These are phyloP conservation scores for Vulpes ferrilata DNA, from an alignment of 2,113 vertebrate genomes.

Conservation along the genomic window DNA sequence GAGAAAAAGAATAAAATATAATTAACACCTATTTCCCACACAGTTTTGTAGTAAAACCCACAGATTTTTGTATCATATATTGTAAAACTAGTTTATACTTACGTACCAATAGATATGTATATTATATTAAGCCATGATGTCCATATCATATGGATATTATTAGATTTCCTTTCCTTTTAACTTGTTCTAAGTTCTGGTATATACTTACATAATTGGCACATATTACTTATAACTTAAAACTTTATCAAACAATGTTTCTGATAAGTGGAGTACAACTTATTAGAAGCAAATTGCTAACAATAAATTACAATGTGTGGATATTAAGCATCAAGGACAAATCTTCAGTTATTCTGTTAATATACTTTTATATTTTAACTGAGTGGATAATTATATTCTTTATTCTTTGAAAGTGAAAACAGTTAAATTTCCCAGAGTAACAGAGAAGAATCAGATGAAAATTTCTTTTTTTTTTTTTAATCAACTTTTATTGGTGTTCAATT, in stretches of 20 bases:
- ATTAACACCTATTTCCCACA: not conserved
- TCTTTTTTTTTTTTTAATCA: too few species aligned
- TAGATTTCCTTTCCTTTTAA: not conserved
- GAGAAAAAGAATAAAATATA: not conserved
- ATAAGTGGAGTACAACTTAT: not conserved
- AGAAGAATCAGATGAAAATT: conserved; percentile 75
- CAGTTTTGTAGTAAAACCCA: not conserved
- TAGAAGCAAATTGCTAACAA: not conserved
- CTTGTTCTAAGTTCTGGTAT: not conserved
- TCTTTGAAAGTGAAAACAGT: conserved; percentile 76
- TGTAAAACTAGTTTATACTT: not conserved
- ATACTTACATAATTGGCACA: not conserved
- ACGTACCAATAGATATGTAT: not conserved
- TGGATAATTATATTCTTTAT: conserved; percentile 70
- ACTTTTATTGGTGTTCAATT: too few species aligned
- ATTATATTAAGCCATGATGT: not conserved
- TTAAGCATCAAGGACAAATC: conserved; percentile 72
- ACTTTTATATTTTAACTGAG: conserved; percentile 76
- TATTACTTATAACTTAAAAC: not conserved
- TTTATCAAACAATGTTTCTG: conserved; percentile 35
- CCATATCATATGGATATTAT: not conserved
- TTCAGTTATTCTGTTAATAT: conserved; percentile 70
- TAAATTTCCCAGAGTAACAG: conserved; percentile 58
- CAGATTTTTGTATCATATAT: not conserved
- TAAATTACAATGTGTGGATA: conserved; percentile 58